phyloP scores from a whole-genome alignment of 1,140 invertebrate species.

The Telenomus remus region DNA sequence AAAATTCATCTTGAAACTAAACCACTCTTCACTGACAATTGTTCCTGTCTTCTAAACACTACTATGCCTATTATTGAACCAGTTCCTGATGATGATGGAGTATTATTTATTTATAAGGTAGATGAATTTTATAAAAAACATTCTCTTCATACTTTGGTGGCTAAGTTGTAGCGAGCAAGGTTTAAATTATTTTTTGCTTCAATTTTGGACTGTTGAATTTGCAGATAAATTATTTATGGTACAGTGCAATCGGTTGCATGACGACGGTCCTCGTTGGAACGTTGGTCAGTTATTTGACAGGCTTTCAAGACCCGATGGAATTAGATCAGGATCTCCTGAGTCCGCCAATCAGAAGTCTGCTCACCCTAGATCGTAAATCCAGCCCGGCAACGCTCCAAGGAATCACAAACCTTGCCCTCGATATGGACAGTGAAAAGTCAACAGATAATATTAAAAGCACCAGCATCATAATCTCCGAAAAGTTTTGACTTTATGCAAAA shows the following conservation, averaged over 20 bases:
- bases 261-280: slow-evolving; percentile 84
- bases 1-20: slow-evolving; percentile 72
- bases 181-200: too few relatives aligned
- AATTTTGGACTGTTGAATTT: slow-evolving; percentile 12
- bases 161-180: too few relatives aligned
- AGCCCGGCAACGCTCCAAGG: slow-evolving; percentile 57
- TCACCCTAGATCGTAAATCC: slow-evolving; percentile 60
- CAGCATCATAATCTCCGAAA: slow-evolving; percentile 38
- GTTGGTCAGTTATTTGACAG: slow-evolving; percentile 82
- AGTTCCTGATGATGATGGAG: slow-evolving; percentile 27
- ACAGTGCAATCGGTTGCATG: slow-evolving; percentile 84
- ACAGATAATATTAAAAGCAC: slow-evolving; percentile 32
- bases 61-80: slow-evolving; percentile 42
- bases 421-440: slow-evolving; percentile 68
- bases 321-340: slow-evolving; percentile 77
- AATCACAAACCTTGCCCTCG: slow-evolving; percentile 69
- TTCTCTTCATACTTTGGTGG: too few relatives aligned
- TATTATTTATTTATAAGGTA: slow-evolving; percentile 55
- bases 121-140: not conserved
- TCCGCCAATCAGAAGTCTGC: slow-evolving; percentile 72
- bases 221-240: slow-evolving; percentile 85
- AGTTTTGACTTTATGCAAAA: slow-evolving; percentile 1
- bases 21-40: slow-evolving; percentile 70
- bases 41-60: slow-evolving; percentile 71
- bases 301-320: slow-evolving; percentile 75